Percentiles rank a stretch among this genome's conserved stretches.
Evolutionary conservation across 2,113 vertebrate genomes (phyloP).

Genomic region (Oenanthe melanoleuca): DNA sequence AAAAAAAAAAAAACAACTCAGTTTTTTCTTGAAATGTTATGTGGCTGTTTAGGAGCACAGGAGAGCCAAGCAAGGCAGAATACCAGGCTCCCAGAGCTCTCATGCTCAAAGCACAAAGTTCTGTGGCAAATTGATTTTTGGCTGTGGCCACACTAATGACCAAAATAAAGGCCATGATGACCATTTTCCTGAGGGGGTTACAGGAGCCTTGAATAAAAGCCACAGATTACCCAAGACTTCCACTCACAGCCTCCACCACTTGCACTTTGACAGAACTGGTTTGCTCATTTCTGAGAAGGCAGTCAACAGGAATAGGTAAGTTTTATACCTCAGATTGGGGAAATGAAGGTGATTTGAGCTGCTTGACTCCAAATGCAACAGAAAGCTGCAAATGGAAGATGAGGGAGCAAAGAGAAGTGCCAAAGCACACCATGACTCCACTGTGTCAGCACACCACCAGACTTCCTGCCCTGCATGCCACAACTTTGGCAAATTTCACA

Average conservation of each 20-base stretch:
- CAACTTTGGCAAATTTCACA: neutral
- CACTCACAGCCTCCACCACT: neutral
- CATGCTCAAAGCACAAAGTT: neutral
- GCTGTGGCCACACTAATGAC: too few relatives aligned
- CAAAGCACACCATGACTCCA: rapidly evolving
- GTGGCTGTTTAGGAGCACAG: neutral
- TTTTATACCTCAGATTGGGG: rapidly evolving
- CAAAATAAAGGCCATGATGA: neutral
- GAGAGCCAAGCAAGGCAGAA: neutral
- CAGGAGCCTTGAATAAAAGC: neutral
- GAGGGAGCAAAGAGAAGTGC: neutral
- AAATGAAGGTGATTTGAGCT: neutral
- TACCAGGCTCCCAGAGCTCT: neutral
- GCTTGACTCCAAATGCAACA: neutral
- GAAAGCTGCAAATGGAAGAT: neutral
- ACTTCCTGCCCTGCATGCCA: neutral
- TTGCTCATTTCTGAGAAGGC: neutral
- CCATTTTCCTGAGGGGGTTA: neutral
- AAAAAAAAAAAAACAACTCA: neutral
- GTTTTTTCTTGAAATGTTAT: neutral
- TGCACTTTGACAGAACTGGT: neutral
- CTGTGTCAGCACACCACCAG: neutral
- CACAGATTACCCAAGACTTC: neutral
- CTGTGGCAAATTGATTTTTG: neutral
- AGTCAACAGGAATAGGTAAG: neutral